Percentiles rank a stretch among this genome's conserved stretches.
Conservation (phyloP, 1,140 invertebrate species). For the Ceratitis capitata region DNA sequence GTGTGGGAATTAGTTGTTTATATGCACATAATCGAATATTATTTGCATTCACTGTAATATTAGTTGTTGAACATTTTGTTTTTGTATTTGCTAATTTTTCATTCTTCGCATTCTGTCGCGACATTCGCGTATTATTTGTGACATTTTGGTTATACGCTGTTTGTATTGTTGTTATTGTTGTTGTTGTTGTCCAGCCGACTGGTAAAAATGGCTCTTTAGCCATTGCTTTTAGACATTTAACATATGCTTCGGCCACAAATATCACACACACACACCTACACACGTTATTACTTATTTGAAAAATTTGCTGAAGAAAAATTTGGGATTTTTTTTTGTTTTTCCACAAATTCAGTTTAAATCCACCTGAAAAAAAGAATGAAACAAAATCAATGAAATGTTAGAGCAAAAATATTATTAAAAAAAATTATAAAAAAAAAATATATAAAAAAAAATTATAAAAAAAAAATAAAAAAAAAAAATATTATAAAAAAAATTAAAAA, state of each 20-base stretch:
- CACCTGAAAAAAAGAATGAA: too few species aligned
- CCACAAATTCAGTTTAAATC: background rate
- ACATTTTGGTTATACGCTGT: background rate
- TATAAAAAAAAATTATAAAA: too few species aligned
- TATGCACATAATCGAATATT: background rate
- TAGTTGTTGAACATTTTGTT: background rate
- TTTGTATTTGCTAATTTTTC: background rate
- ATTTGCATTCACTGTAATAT: background rate
- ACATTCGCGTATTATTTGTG: background rate
- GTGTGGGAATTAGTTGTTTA: background rate
- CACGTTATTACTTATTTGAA: background rate
- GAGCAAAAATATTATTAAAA: too few species aligned
- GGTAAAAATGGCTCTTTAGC: conserved; percentile 28
- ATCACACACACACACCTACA: background rate
- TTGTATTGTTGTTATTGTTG: background rate
- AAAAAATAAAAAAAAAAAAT: too few species aligned
- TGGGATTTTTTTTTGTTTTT: too few species aligned
- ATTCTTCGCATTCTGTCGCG: too few species aligned
- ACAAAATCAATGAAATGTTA: too few species aligned
- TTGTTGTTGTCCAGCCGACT: background rate
- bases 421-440: too few species aligned
- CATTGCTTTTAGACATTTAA: conserved; percentile 6
- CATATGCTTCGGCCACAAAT: background rate
- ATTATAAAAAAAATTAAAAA: too few species aligned
- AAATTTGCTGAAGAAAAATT: background rate